A percentile compares a stretch with the other conserved stretches of the same genome.
phyloP scores from a whole-genome alignment of 2,888 invertebrate genomes.

The Apocheima hispidaria region DNA sequence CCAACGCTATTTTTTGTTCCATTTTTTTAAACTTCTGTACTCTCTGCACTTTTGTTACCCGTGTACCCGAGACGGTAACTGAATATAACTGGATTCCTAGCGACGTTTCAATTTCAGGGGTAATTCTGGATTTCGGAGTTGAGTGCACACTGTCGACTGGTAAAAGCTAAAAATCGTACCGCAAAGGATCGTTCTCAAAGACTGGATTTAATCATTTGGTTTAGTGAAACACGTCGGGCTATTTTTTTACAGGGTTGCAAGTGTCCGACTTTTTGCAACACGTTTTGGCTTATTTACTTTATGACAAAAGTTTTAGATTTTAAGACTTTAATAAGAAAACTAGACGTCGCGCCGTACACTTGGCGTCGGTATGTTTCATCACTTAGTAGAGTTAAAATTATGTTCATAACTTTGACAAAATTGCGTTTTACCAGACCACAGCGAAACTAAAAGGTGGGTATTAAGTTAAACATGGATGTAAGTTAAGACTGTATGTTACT shows the following conservation, averaged over 20 bases:
- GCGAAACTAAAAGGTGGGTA: background rate
- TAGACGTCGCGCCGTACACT: background rate
- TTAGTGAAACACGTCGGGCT: conserved; percentile 10
- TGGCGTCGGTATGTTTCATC: background rate
- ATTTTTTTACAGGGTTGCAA: conserved; percentile 17
- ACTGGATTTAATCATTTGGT: conserved; percentile 35
- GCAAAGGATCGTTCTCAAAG: conserved; percentile 35
- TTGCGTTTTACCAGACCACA: too few relatives aligned
- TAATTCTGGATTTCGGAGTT: conserved; percentile 37
- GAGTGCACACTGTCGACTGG: conserved; percentile 23
- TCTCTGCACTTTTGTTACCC: conserved; percentile 42
- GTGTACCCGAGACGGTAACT: conserved; percentile 46
- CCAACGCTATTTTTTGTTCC: conserved; percentile 39
- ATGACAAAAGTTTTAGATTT: background rate
- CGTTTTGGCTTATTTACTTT: background rate
- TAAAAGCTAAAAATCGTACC: conserved; percentile 31
- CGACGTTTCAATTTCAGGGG: conserved; percentile 44
- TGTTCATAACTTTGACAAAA: background rate
- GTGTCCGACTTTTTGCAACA: conserved; percentile 3
- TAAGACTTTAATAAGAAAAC: background rate
- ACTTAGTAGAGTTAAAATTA: background rate
- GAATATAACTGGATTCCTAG: conserved; percentile 41
- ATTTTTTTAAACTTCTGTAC: conserved; percentile 44
- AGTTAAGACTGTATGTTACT: too few relatives aligned
- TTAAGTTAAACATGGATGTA: too few relatives aligned